A percentile compares a stretch with the other conserved stretches of the same genome.
These are phyloP conservation scores for Syngnathus rostellatus DNA, from an alignment of 2,797 vertebrate genomes.

Conservation along the genomic window DNA sequence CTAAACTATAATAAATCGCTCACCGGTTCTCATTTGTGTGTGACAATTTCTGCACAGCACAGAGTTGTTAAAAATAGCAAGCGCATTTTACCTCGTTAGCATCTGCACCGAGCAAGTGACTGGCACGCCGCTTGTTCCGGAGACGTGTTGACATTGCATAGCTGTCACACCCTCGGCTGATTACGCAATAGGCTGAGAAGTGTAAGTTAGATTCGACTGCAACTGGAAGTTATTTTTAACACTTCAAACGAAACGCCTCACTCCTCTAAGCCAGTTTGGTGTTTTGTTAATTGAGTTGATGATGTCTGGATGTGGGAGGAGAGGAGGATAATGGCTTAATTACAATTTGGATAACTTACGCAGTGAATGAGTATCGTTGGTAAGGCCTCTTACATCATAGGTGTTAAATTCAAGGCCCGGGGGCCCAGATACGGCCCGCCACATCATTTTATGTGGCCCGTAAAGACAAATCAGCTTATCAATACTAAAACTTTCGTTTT, in stretches of 20 bases:
- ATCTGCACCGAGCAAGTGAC: conserved; percentile 10
- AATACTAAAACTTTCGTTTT: too few relatives aligned
- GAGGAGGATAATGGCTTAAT: conserved; percentile 13
- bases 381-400: background rate
- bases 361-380: background rate
- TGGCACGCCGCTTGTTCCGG: conserved; percentile 21
- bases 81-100: conserved; percentile 5
- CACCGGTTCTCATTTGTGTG: background rate
- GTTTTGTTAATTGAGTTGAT: conserved; percentile 31
- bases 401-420: background rate
- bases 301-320: conserved; percentile 5
- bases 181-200: conserved; percentile 25
- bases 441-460: too few relatives aligned
- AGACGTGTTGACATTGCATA: conserved; percentile 39
- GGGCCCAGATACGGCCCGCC: too few relatives aligned
- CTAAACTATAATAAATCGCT: background rate
- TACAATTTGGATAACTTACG: background rate
- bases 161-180: conserved; percentile 30
- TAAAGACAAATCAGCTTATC: too few relatives aligned
- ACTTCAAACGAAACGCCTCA: conserved; percentile 31
- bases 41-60: background rate
- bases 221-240: conserved; percentile 38
- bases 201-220: conserved; percentile 33
- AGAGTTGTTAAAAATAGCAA: conserved; percentile 2
- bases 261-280: conserved; percentile 18